Conservation (phyloP, 2,113 vertebrate genomes). For the Panthera tigris region DNA sequence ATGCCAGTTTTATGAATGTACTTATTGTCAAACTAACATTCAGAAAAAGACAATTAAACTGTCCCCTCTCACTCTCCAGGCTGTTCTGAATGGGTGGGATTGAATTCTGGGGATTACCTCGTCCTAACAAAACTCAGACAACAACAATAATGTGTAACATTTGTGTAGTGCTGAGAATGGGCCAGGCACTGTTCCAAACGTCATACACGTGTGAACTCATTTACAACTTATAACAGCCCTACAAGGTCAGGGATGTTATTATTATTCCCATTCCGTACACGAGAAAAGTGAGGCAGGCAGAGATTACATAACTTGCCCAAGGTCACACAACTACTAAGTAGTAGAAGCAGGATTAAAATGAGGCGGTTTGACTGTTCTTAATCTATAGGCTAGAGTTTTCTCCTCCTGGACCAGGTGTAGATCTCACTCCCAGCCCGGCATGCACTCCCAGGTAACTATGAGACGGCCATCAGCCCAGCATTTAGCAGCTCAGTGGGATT, state of each 20-base stretch:
- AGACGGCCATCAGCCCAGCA: background rate
- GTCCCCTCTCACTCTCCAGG: background rate
- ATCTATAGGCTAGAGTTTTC: background rate
- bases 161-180: background rate
- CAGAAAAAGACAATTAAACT: background rate
- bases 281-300: background rate
- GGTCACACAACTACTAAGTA: background rate
- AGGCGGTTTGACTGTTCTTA: background rate
- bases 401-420: background rate
- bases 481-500: background rate
- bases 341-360: background rate
- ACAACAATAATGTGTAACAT: background rate
- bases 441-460: background rate
- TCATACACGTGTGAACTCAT: background rate
- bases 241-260: background rate
- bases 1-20: background rate
- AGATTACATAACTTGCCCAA: background rate
- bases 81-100: background rate
- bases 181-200: background rate
- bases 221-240: background rate
- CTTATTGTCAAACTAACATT: constrained; percentile 16
- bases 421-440: background rate
- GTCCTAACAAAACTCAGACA: background rate
- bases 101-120: background rate
- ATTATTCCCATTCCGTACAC: background rate